Conservation (phyloP, 2,113 vertebrate species). For the Stigmatopora argus region DNA sequence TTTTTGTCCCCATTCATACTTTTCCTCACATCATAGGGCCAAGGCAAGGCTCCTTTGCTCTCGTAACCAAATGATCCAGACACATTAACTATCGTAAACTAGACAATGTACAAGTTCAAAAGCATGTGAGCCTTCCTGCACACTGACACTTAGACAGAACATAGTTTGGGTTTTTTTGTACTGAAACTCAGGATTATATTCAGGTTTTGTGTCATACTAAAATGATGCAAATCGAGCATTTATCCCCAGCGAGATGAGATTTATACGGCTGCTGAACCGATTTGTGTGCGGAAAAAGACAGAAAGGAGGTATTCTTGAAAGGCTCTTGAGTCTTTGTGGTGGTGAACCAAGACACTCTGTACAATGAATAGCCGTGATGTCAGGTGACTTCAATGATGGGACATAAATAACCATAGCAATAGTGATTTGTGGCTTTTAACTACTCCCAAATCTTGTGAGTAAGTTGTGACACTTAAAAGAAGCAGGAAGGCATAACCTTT, state of each 20-base stretch:
- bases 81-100: conserved; percentile 32
- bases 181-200: conserved; percentile 25
- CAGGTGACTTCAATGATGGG: conserved; percentile 37
- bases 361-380: conserved; percentile 47
- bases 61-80: conserved; percentile 37
- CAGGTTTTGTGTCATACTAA: conserved; percentile 36
- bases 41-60: conserved; percentile 45
- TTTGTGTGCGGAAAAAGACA: conserved; percentile 50
- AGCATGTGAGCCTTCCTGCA: background rate
- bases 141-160: background rate
- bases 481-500: conserved; percentile 15
- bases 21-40: conserved; percentile 18
- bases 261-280: conserved; percentile 49
- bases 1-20: conserved; percentile 17
- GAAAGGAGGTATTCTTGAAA: conserved; percentile 47
- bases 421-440: conserved; percentile 17
- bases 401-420: conserved; percentile 41
- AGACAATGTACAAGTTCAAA: conserved; percentile 8
- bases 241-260: conserved; percentile 45
- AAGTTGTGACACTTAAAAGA: conserved; percentile 6
- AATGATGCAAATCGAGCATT: conserved; percentile 44
- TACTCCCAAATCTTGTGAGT: conserved; percentile 13
- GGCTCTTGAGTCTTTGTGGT: conserved; percentile 38
- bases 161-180: background rate
- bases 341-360: conserved; percentile 37